Evolutionary conservation across 2,888 invertebrate species (phyloP).

Genomic region (Leptarthrus brevirostris): DNA sequence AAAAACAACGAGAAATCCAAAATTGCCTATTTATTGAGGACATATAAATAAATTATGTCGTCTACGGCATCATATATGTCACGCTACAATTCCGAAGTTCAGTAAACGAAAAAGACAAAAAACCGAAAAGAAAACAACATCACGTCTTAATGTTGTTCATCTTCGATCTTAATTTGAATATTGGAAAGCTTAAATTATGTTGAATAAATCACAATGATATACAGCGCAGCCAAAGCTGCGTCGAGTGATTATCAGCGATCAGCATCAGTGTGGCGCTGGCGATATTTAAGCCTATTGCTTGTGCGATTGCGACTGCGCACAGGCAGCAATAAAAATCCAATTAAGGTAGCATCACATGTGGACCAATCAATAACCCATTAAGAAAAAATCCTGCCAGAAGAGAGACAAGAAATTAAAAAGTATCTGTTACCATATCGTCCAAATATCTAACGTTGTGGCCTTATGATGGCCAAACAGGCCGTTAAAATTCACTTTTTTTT

Average conservation of each 20-base stretch:
- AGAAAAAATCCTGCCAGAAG: not conserved
- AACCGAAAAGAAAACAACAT: not conserved
- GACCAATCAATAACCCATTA: slow-evolving; percentile 11
- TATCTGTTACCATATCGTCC: not conserved
- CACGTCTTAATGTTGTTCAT: slow-evolving; percentile 15
- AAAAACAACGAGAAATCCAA: slow-evolving; percentile 18
- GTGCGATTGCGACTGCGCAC: slow-evolving; percentile 2
- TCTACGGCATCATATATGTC: not conserved
- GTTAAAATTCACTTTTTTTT: slow-evolving; percentile 40
- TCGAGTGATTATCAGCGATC: slow-evolving; percentile 25
- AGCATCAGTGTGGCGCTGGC: slow-evolving; percentile 4
- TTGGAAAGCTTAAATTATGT: slow-evolving; percentile 31
- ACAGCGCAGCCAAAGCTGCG: not conserved
- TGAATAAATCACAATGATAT: slow-evolving; percentile 33
- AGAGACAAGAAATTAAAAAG: not conserved
- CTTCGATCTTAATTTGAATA: slow-evolving; percentile 36
- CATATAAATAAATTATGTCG: slow-evolving; percentile 38
- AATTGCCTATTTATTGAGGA: slow-evolving; percentile 11
- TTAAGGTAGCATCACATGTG: slow-evolving; percentile 43
- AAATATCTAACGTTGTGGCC: slow-evolving; percentile 10
- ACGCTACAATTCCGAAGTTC: slow-evolving; percentile 10
- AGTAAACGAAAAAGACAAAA: slow-evolving; percentile 4
- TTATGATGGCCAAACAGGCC: slow-evolving; percentile 22
- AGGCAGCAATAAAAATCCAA: slow-evolving; percentile 41
- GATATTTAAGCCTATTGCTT: not conserved